Evolutionary conservation across 1,140 invertebrate genomes (phyloP).

Genomic region (Micrasema minimum): DNA sequence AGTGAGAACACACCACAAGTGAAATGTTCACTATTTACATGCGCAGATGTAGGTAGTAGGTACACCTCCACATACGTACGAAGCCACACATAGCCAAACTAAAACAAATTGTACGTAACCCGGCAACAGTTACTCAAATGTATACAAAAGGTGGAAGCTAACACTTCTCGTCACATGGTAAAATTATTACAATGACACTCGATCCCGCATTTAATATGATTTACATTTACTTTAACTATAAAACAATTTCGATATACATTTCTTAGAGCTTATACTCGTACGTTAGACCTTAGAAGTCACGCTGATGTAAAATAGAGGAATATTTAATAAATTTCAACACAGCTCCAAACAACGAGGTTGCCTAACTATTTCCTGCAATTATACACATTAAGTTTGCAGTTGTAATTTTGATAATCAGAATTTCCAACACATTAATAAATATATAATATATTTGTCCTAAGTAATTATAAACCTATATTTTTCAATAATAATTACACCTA

Average conservation of each 20-base stretch:
- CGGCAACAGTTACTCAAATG: constrained; percentile 45
- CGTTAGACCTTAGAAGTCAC: constrained; percentile 12
- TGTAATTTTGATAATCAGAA: constrained; percentile 49
- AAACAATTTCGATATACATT: constrained; percentile 37
- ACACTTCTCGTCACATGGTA: constrained; percentile 4
- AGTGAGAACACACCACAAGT: constrained; percentile 48
- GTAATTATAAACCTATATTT: constrained; percentile 52
- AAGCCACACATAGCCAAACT: constrained; percentile 52
- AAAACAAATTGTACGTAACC: constrained; percentile 49
- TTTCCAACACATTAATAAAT: constrained; percentile 54
- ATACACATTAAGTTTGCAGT: constrained; percentile 47
- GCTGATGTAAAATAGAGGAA: constrained; percentile 48
- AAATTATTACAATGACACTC: constrained; percentile 24
- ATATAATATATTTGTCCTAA: constrained; percentile 52
- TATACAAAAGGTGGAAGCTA: constrained; percentile 44
- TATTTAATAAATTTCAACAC: constrained; percentile 42
- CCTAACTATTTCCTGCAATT: constrained; percentile 45
- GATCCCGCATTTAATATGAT: constrained; percentile 1
- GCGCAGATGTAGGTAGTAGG: constrained; percentile 21
- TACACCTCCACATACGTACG: constrained; percentile 40
- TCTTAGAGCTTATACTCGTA: constrained; percentile 3
- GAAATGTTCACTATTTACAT: constrained; percentile 44
- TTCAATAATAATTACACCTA: constrained; percentile 53
- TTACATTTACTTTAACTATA: constrained; percentile 29
- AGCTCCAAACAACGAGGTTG: constrained; percentile 36